These are phyloP conservation scores for Delphinus delphis DNA, from an alignment of 2,113 vertebrate species.

Conservation along the genomic window DNA sequence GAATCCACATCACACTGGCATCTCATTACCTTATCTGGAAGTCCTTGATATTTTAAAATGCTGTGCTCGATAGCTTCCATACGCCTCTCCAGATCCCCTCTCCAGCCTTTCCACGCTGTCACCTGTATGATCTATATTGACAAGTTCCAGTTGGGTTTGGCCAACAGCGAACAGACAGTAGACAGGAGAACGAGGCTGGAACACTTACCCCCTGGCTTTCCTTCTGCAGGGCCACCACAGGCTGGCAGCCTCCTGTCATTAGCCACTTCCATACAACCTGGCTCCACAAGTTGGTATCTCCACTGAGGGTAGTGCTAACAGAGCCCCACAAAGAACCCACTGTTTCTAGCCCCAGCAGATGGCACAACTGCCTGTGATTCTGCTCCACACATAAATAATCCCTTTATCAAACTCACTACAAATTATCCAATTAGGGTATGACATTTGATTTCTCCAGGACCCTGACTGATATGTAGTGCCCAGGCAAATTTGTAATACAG, in stretches of 20 bases:
- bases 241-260: not conserved
- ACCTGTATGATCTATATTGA: not conserved
- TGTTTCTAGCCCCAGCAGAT: not conserved
- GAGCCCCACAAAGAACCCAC: not conserved
- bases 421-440: not conserved
- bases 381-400: not conserved
- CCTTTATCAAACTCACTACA: not conserved
- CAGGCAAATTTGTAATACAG: not conserved
- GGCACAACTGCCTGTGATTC: not conserved
- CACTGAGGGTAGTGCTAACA: too few species aligned
- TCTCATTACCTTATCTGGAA: not conserved
- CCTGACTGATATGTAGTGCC: not conserved
- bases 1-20: not conserved
- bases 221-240: too few species aligned
- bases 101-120: not conserved
- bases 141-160: not conserved
- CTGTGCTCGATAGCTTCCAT: not conserved
- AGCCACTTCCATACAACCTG: not conserved
- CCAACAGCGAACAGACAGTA: not conserved
- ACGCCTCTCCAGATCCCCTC: not conserved
- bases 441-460: not conserved
- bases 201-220: not conserved
- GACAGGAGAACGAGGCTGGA: not conserved
- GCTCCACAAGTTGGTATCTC: not conserved
- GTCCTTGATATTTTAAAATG: not conserved